Base-by-base conservation (phyloP, 2,888 invertebrate species). In the Apamea crenata region DNA sequence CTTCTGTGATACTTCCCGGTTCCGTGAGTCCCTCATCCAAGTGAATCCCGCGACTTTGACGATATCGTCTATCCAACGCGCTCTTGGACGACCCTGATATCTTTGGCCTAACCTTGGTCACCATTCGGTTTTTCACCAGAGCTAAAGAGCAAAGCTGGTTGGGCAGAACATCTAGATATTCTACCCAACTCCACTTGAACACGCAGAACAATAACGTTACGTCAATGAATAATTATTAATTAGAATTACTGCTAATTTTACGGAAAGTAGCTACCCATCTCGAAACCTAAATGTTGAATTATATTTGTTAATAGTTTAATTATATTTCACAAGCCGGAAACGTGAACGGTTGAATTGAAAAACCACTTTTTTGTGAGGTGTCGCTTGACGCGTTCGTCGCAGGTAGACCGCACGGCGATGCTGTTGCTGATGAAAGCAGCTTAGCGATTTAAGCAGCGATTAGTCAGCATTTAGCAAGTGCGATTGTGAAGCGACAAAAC, bases 401-500 rank as follows among this genome's bases (percentile, higher is more conserved):
- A 71, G 47, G 69, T 18, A 87, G 69, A 32, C 86, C 75, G 88
- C 80, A 82, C 76, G n/a, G 61, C 50, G 21, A 74, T 50, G 61
- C 76, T 74, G 67, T 68, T 53, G 68, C 73, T 78, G 78, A 83
- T 71, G 80, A 83, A 88, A 89, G 77, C 74, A 80, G 77, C 79
- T 84, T 82, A 88, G 89, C 87, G 88, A 90, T 91, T 91, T 89
- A 91, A 91, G 90, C 88, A 85, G 90, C 88, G 91, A 93, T 84
- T 86, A 84, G 83, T 69, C 82, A 79, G 85, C 85, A 74, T 87
- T 93, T 93, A 93, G 91, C 90, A 85, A 87, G 86, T 88, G 88
- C 89, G 87, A 91, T 91, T 91, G 90, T 91, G 79, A 86, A 91
- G 88, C 89, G 91, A 92, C 93, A 90, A 89, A 91, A 90, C 89